phyloP scores from a whole-genome alignment of 30 jellyfish, hydroid and myxozoan species.

The Hydractinia symbiolongicarpus region DNA sequence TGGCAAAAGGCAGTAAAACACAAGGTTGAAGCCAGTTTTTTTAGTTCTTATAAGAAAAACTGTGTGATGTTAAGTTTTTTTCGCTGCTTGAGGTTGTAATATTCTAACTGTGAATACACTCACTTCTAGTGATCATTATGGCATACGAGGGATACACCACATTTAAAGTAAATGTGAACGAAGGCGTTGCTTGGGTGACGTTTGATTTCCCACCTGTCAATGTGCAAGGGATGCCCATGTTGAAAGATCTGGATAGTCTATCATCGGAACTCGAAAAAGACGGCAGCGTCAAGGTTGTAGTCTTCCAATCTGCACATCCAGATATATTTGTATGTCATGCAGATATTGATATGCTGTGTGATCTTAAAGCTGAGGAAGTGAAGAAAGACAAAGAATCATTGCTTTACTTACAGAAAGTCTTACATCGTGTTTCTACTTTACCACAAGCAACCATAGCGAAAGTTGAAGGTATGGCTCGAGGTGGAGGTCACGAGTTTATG shows the following conservation, averaged over 20 bases:
- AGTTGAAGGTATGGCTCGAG: constrained; percentile 20
- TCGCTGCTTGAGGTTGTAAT: too few relatives aligned
- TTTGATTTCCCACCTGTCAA: constrained; percentile 5
- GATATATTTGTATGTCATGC: constrained; percentile 11
- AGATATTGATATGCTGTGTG: neutral
- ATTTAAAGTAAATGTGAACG: neutral
- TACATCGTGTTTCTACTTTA: neutral
- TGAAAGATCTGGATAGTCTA: neutral
- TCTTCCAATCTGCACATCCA: constrained; percentile 9
- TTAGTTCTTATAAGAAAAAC: too few relatives aligned
- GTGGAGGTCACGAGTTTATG: constrained; percentile 15
- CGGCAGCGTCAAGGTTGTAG: constrained; percentile 2
- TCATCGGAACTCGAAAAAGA: neutral
- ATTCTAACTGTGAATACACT: too few relatives aligned
- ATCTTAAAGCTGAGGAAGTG: neutral
- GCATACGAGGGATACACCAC: constrained; percentile 9
- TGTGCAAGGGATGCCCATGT: neutral
- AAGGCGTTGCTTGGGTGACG: constrained; percentile 19
- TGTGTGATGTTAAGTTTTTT: too few relatives aligned
- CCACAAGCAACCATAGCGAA: constrained; percentile 12
- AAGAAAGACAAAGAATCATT: neutral
- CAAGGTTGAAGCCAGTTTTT: too few relatives aligned
- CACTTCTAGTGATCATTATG: neutral
- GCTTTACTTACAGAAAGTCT: neutral
- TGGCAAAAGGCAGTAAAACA: too few relatives aligned